Base-by-base conservation (phyloP, 2,888 invertebrate species). In the Chloroclystis v-ata region DNA sequence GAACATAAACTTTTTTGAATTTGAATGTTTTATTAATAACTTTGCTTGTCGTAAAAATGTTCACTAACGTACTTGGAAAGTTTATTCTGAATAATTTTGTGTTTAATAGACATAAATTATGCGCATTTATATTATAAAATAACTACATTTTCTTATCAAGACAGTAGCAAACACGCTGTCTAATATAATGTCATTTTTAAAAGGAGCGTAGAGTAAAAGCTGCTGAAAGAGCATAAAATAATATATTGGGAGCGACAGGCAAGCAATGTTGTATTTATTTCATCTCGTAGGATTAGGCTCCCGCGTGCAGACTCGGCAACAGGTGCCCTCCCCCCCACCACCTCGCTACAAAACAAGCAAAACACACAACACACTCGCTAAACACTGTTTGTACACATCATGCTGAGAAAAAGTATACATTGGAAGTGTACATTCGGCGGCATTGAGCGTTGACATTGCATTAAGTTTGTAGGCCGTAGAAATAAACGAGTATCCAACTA, bases 221-320 rank as follows among this genome's bases (percentile, higher is more conserved):
- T n/a, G n/a, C n/a, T n/a, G n/a, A n/a, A n/a, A n/a, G n/a, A 8
- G 16, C 59, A 59, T 57, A 57, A 65, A 63, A 70, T 67, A 69
- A 69, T 67, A 71, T 69, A 63, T 65, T 62, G 59, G 57, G 52
- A 62, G 59, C 63, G 57, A 62, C 65, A 49, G 59, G 50, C 61
- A 68, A 69, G 66, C 74, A 70, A 75, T 74, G 72, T 72, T 75
- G 76, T 79, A 78, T 81, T 81, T 84, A 83, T 84, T 84, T 79
- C 80, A 80, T 82, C 76, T 79, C 72, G 58, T 51, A 66, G 76
- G 81, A 84, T 85, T 83, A 83, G 81, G 72, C 75, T 59, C 67
- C 61, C 69, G 64, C 75, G 67, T 68, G 71, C 73, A 67, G 74
- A 67, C 66, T 67, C 62, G 69, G 78, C 84, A 85, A 84, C 85